A percentile compares a stretch with the other conserved stretches of the same genome.
These are phyloP conservation scores for Diaperis boleti DNA, from an alignment of 2,888 invertebrate species.

Conservation along the genomic window DNA sequence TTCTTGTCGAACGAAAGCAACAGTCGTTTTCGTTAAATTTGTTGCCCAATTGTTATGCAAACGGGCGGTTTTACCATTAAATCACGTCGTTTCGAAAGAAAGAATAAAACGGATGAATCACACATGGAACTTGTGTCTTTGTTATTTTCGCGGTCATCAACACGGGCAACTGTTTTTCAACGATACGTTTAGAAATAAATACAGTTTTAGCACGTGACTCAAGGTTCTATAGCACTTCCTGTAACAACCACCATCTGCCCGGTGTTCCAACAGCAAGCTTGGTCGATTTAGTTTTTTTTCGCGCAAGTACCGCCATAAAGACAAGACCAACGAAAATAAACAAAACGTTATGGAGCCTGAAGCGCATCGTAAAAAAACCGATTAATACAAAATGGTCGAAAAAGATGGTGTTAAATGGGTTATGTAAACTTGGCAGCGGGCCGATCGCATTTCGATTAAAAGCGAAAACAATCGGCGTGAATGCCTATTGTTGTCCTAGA, in stretches of 20 bases:
- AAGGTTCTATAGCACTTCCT: slow-evolving; percentile 1
- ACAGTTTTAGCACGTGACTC: slow-evolving; percentile 8
- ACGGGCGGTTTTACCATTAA: background rate
- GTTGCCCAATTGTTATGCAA: slow-evolving; percentile 5
- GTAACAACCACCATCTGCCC: background rate
- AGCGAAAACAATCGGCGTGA: slow-evolving; percentile 2
- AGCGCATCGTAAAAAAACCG: background rate
- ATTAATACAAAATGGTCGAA: slow-evolving; percentile 23
- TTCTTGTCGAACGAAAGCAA: background rate
- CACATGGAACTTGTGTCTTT: slow-evolving; percentile 7
- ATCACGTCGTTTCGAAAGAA: slow-evolving; percentile 7
- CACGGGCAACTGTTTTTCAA: slow-evolving; percentile 1
- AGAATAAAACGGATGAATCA: slow-evolving; percentile 4
- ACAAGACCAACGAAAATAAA: slow-evolving; percentile 12
- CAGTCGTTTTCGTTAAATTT: background rate
- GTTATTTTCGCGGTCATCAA: slow-evolving; percentile 3
- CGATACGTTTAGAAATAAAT: slow-evolving; percentile 1
- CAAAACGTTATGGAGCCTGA: background rate
- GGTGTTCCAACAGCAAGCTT: background rate
- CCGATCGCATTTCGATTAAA: background rate
- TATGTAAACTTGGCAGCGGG: slow-evolving; percentile 27
- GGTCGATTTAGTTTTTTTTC: background rate
- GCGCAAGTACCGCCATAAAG: background rate
- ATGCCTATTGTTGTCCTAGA: too few relatives aligned
- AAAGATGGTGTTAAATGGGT: slow-evolving; percentile 24